A percentile compares a stretch with the other conserved stretches of the same genome.
Conservation (phyloP, 2,888 invertebrate species). For the Alviniconcha strummeri region DNA sequence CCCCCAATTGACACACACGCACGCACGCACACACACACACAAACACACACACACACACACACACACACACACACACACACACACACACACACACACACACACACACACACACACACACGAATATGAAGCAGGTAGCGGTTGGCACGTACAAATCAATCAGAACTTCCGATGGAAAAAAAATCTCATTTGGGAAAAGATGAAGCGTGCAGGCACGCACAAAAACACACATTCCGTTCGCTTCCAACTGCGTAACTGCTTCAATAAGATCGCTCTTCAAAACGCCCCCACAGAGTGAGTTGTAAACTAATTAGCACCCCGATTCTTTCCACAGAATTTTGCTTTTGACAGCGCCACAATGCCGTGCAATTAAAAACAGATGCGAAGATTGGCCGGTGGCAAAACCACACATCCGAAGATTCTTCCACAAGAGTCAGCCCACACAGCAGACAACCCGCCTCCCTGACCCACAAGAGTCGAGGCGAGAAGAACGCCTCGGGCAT, state of each 20-base stretch:
- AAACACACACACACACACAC: not conserved
- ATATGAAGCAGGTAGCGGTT: no score
- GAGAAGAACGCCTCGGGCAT: not conserved
- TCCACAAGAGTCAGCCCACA: no score
- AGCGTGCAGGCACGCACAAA: no score
- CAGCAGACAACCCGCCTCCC: no score
- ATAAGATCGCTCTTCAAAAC: no score
- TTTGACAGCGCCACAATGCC: constrained; percentile 8
- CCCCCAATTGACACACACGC: not conserved
- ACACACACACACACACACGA: no score
- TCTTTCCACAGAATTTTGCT: not conserved
- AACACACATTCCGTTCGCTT: no score
- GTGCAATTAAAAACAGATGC: constrained; percentile 8
- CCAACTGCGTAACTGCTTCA: no score
- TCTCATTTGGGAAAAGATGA: no score
- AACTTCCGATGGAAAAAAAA: not conserved
- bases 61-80: not conserved
- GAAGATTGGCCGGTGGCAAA: not conserved
- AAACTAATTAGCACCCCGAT: not conserved
- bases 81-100: not conserved
- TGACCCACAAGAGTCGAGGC: not conserved
- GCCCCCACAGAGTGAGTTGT: not conserved
- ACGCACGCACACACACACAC: not conserved
- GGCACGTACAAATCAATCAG: not conserved
- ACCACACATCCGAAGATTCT: not conserved